Conservation (phyloP, 2,113 vertebrate species). For the Megaceryle maxima region DNA sequence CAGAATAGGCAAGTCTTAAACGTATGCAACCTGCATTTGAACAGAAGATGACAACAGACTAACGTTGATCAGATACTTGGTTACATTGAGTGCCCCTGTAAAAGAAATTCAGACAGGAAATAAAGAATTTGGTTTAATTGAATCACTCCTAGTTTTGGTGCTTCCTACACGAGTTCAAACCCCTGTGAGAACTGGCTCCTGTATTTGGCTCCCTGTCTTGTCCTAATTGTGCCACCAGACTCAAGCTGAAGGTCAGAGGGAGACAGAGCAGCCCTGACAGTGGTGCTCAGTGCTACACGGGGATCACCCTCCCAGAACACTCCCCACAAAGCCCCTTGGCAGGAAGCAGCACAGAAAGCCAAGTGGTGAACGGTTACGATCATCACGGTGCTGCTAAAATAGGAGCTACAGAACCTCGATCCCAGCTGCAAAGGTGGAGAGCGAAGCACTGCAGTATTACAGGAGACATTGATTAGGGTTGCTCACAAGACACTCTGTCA, state of each 20-base stretch:
- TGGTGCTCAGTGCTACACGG: rapidly evolving
- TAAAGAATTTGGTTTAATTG: background rate
- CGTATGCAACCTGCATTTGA: rapidly evolving
- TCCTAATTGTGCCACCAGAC: background rate
- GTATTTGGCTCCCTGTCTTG: background rate
- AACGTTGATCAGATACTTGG: background rate
- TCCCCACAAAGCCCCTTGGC: rapidly evolving
- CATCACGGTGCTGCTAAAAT: background rate
- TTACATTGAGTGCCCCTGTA: background rate
- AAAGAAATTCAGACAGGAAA: background rate
- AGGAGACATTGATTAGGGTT: background rate
- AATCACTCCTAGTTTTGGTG: background rate
- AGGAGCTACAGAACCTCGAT: background rate
- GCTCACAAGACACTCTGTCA: background rate
- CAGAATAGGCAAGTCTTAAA: background rate
- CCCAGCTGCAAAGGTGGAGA: background rate
- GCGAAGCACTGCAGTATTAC: background rate
- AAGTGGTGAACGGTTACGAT: background rate
- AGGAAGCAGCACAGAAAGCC: rapidly evolving
- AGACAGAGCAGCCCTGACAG: background rate
- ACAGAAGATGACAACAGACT: background rate
- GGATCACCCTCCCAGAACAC: rapidly evolving
- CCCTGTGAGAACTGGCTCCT: background rate
- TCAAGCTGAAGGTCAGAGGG: background rate
- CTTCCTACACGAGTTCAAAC: background rate